Evolutionary conservation across 1,140 invertebrate species (phyloP), one percentile per base, ranked within the genome.

Genomic region (Drosophila auraria): DNA sequence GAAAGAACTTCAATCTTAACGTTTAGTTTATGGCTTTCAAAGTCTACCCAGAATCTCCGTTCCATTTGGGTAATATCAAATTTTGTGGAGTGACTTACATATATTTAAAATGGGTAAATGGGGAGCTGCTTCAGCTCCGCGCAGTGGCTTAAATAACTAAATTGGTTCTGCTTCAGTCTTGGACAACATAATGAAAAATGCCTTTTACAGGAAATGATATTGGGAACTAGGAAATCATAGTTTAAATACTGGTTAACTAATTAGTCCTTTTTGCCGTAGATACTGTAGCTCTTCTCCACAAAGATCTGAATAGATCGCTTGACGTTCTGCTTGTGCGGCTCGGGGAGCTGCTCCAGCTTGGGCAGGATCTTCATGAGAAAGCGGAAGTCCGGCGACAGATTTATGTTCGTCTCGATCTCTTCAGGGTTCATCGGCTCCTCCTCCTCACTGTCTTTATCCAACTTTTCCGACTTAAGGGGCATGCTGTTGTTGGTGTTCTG

Each of bases 341-440:
- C 91, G 1, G 91, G 89, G 23, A 92, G 76, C 56, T 87, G 82
- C 50, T 92, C 91, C 77, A 92, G 33, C 5, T 87, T 91, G 23
- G 91, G 91, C 36, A 92, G 45, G 56, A 92, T 92, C 54, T 92
- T 92, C 89, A 92, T 92, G 0, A 92, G 89, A 4, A 92, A 92
- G 2, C 90, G 86, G 60, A 92, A 92, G 56, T 92, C 91, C 3
- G 83, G 80, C 23, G 91, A 92, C 15, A 92, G 60, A 51, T 92
- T 92, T 1, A 92, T 92, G 30, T 92, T 91, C 1, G 83, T 92
- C 30, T 92, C 91, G 1, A 77, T 66, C 23, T 87, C 80, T 0
- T 47, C 50, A 12, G 38, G 25, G 25, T 69, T 70, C 15, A 54
- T 50, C 5, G 27, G 49, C 38, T 57, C 42, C 27, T 57, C 42